phyloP scores from a whole-genome alignment of 2,888 invertebrate genomes.

The Leptarthrus brevirostris region DNA sequence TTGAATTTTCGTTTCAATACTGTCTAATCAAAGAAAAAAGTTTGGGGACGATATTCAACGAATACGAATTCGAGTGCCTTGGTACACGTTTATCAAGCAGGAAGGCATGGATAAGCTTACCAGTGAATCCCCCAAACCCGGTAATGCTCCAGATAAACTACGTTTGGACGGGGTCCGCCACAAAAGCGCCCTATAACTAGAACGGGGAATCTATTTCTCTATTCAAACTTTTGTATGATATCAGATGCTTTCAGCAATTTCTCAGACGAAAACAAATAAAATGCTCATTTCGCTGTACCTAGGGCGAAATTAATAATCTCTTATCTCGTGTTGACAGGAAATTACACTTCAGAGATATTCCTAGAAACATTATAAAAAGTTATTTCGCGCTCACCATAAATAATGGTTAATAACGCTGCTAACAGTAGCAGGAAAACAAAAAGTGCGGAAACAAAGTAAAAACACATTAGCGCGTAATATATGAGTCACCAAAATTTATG shows the following conservation, averaged over 20 bases:
- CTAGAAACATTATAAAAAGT: conserved; percentile 52
- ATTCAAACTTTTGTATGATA: conserved; percentile 52
- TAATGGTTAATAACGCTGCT: conserved; percentile 50
- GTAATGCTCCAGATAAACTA: background rate
- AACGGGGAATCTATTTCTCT: conserved; percentile 53
- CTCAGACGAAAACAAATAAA: conserved; percentile 53
- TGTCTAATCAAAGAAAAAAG: conserved; percentile 23
- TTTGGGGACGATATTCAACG: conserved; percentile 7
- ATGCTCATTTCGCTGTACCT: conserved; percentile 52
- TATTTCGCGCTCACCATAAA: conserved; percentile 39
- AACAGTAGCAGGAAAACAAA: conserved; percentile 10
- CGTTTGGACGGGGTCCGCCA: conserved; percentile 53
- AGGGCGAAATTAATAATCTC: conserved; percentile 57
- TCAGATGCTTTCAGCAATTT: conserved; percentile 52
- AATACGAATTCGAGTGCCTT: background rate
- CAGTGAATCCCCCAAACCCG: conserved; percentile 1
- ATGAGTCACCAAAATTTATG: conserved; percentile 47
- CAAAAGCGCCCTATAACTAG: conserved; percentile 54
- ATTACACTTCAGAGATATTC: conserved; percentile 58
- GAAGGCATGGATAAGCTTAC: conserved; percentile 32
- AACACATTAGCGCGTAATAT: conserved; percentile 50
- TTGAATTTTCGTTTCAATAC: conserved; percentile 36
- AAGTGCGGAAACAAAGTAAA: conserved; percentile 49
- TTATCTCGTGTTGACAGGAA: conserved; percentile 58
- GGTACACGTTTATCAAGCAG: background rate